These are phyloP conservation scores for Rotaria macrura DNA, from an alignment of 2,888 invertebrate genomes.

Conservation along the genomic window DNA sequence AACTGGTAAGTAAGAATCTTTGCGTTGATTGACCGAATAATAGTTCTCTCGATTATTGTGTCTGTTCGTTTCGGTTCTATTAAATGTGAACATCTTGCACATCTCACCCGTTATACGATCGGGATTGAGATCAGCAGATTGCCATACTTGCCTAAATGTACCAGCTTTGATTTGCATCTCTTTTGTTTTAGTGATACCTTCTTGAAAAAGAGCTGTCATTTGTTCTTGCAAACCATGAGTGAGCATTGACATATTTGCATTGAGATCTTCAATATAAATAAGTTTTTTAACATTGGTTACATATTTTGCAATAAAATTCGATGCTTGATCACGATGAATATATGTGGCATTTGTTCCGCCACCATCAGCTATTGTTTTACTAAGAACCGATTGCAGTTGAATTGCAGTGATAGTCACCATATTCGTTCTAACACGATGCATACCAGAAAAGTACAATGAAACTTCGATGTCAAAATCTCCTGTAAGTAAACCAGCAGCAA, in stretches of 20 bases:
- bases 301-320: neutral
- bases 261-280: neutral
- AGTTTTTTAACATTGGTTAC: neutral
- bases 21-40: neutral
- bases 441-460: neutral
- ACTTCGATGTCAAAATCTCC: slow-evolving; percentile 17
- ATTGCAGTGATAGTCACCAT: neutral
- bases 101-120: neutral
- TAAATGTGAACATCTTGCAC: neutral
- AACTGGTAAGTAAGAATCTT: too few relatives aligned
- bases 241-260: neutral
- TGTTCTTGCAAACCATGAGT: neutral
- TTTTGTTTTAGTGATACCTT: neutral
- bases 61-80: neutral
- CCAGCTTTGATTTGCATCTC: neutral
- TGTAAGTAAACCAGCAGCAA: neutral
- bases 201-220: neutral
- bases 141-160: neutral
- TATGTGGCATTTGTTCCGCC: neutral
- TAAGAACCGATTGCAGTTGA: neutral
- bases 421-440: neutral
- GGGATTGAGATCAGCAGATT: neutral
- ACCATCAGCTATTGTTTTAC: neutral
- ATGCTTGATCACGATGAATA: slow-evolving; percentile 12
- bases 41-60: neutral